phyloP scores from a whole-genome alignment of 2,888 invertebrate species.

The Nephrotoma guestfalica region DNA sequence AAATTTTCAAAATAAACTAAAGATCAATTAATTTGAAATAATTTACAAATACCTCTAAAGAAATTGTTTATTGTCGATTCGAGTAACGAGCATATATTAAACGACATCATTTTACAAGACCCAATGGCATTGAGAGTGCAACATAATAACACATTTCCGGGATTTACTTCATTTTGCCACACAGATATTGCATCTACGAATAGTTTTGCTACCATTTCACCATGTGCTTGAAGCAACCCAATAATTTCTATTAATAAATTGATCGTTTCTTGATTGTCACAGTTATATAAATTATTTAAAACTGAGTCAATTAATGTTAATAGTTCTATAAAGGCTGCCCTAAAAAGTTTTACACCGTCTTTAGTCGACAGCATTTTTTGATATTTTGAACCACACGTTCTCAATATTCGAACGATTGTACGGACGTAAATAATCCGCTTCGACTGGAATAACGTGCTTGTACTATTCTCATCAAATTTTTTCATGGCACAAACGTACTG shows the following conservation, averaged over 20 bases:
- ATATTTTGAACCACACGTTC: conserved; percentile 25
- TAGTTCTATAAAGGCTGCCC: conserved; percentile 20
- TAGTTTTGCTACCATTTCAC: conserved; percentile 26
- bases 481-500: conserved; percentile 11
- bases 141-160: conserved; percentile 23
- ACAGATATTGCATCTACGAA: conserved; percentile 25
- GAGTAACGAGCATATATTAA: conserved; percentile 22
- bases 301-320: conserved; percentile 10
- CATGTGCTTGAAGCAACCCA: conserved; percentile 25
- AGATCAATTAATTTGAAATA: conserved; percentile 12
- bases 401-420: conserved; percentile 24
- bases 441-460: conserved; percentile 14
- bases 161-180: conserved; percentile 23
- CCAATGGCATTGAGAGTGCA: conserved; percentile 25
- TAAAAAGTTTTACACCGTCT: conserved; percentile 23
- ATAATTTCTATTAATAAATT: conserved; percentile 28
- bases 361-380: conserved; percentile 24
- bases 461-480: conserved; percentile 17
- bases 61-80: conserved; percentile 28
- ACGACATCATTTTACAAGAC: conserved; percentile 24
- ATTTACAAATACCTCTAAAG: conserved; percentile 16
- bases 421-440: conserved; percentile 29
- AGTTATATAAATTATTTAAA: conserved; percentile 4
- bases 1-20: background rate
- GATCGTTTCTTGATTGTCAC: conserved; percentile 17